These are phyloP conservation scores for Brenthis ino DNA, from an alignment of 2,888 invertebrate species.

Conservation along the genomic window DNA sequence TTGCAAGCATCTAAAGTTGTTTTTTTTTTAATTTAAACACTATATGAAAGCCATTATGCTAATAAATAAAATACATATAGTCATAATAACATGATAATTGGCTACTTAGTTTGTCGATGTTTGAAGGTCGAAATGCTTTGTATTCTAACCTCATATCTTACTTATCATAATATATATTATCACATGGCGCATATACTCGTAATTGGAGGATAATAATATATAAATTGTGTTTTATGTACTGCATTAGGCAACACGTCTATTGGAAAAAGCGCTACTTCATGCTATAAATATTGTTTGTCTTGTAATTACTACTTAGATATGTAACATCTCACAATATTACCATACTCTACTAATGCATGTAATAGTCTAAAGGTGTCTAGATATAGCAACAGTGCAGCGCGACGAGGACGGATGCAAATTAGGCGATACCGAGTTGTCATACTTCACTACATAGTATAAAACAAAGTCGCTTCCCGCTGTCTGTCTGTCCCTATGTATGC, in stretches of 20 bases:
- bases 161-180: neutral
- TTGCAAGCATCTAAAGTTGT: neutral
- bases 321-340: too few species aligned
- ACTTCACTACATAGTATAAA: too few species aligned
- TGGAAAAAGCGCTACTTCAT: neutral
- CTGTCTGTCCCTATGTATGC: too few species aligned
- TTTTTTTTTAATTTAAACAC: neutral
- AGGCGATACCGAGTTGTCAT: too few species aligned
- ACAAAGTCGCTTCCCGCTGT: too few species aligned
- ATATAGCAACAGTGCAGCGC: too few species aligned
- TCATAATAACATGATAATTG: slow-evolving; percentile 1
- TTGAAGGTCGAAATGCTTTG: slow-evolving; percentile 5
- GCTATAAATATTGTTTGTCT: too few species aligned
- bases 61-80: neutral
- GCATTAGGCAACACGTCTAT: neutral
- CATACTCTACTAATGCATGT: too few species aligned
- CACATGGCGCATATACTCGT: neutral
- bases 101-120: slow-evolving; percentile 6
- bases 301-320: too few species aligned
- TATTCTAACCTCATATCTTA: slow-evolving; percentile 2
- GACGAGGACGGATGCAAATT: too few species aligned
- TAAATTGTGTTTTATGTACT: neutral
- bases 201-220: neutral
- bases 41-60: neutral
- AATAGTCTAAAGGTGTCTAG: too few species aligned